Evolutionary conservation across 2,113 vertebrate species (phyloP).

Genomic region (Zootoca vivipara): DNA sequence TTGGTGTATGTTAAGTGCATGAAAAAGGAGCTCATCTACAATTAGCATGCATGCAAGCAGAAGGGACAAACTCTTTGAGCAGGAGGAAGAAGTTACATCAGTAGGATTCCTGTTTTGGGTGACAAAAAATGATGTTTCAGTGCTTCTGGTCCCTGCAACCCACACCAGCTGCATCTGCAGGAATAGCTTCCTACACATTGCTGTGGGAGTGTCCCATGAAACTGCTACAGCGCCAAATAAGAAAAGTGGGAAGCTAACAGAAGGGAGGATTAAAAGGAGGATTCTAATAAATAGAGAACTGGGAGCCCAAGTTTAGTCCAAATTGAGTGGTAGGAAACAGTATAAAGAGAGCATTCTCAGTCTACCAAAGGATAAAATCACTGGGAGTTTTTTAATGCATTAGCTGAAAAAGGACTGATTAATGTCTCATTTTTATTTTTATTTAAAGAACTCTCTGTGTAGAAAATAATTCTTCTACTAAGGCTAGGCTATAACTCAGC

Average conservation of each 20-base stretch:
- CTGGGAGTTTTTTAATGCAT: background rate
- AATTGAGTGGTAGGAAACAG: background rate
- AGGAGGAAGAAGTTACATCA: too few relatives aligned
- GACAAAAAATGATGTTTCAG: background rate
- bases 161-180: background rate
- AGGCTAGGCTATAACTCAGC: constrained; percentile 26
- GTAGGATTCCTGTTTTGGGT: background rate
- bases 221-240: background rate
- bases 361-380: background rate
- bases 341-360: background rate
- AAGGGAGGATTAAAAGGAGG: background rate
- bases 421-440: background rate
- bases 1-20: background rate
- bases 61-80: background rate
- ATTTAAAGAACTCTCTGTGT: background rate
- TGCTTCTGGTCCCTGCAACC: background rate
- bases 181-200: too few relatives aligned
- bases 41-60: too few relatives aligned
- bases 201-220: background rate
- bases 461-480: background rate
- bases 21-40: background rate
- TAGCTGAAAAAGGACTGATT: background rate
- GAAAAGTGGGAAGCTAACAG: background rate
- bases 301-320: background rate
- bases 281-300: background rate